Evolutionary conservation across 1,140 invertebrate genomes (phyloP).

Genomic region (Dendrolimus kikuchii): DNA sequence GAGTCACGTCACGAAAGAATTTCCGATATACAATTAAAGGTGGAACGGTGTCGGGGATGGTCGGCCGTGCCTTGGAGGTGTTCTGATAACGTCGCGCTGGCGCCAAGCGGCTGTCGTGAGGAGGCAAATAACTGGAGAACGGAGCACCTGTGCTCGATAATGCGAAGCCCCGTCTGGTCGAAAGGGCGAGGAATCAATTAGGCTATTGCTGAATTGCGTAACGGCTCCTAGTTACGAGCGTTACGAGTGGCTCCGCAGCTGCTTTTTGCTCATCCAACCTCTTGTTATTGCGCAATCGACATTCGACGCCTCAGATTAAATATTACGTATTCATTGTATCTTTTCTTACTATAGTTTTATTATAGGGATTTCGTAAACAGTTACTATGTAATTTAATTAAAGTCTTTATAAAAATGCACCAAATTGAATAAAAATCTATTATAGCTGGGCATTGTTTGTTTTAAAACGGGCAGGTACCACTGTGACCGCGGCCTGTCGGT

Average conservation of each 20-base stretch:
- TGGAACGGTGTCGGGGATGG: constrained; percentile 39
- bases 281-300: constrained; percentile 65
- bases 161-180: constrained; percentile 62
- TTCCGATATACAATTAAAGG: constrained; percentile 60
- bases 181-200: constrained; percentile 70
- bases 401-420: background rate
- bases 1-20: constrained; percentile 53
- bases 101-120: constrained; percentile 36
- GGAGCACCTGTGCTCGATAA: constrained; percentile 66
- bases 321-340: constrained; percentile 57
- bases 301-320: constrained; percentile 61
- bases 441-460: no score
- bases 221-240: constrained; percentile 64
- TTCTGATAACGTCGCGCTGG: constrained; percentile 24
- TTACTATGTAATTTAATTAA: background rate
- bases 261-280: constrained; percentile 65
- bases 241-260: constrained; percentile 55
- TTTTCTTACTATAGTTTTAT: constrained; percentile 26
- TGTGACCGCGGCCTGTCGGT: constrained; percentile 1
- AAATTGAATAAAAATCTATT: background rate
- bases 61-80: constrained; percentile 27
- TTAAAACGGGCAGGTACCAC: background rate
- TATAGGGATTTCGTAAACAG: constrained; percentile 5
- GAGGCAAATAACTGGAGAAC: constrained; percentile 55
- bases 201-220: constrained; percentile 64